phyloP scores from a whole-genome alignment of 23 tunicate species.

The Oikopleura vanhoeffeni region DNA sequence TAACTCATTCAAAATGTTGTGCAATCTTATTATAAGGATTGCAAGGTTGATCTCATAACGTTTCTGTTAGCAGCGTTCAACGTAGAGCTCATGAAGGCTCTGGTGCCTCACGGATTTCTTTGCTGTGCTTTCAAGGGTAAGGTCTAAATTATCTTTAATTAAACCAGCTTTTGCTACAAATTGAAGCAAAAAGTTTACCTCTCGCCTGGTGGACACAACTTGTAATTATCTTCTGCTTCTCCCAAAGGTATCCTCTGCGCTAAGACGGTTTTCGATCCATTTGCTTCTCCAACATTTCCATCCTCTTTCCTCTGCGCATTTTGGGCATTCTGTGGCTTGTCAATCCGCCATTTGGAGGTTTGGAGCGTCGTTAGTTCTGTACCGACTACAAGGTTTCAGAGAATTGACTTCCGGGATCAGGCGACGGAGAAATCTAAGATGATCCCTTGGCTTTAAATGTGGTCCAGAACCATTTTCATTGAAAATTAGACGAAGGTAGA shows the following conservation, averaged over 20 bases:
- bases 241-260: neutral
- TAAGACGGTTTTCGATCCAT: neutral
- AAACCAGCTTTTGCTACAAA: no score
- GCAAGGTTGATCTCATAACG: no score
- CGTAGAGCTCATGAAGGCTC: no score
- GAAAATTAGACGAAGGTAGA: no score
- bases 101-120: no score
- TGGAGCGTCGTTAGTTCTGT: neutral
- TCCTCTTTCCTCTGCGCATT: neutral
- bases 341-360: neutral
- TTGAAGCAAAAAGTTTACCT: no score
- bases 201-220: neutral
- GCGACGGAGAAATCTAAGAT: neutral
- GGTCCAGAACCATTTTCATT: no score
- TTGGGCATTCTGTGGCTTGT: neutral
- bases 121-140: no score
- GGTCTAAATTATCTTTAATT: no score
- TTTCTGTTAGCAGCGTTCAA: no score
- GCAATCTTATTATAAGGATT: no score
- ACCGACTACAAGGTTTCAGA: neutral
- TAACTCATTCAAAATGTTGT: no score
- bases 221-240: neutral
- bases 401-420: neutral
- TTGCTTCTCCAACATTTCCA: neutral
- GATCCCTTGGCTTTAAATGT: neutral